Base-by-base conservation (phyloP, 1,140 invertebrate genomes). In the Ylistrum balloti region DNA sequence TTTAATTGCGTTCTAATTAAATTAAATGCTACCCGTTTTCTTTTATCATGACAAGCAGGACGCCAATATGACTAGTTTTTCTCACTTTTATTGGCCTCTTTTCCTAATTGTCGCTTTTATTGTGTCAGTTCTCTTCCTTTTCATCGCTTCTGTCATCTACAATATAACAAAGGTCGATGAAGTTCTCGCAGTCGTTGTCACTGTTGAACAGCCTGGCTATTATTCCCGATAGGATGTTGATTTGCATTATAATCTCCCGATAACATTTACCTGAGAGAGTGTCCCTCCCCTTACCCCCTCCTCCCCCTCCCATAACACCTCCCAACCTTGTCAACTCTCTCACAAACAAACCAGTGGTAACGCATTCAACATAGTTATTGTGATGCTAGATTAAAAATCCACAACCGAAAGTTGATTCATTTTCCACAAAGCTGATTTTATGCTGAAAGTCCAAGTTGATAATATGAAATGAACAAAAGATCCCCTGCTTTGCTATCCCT, bases 401-500 rank as follows among this genome's bases (percentile, higher is more conserved):
- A 74, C 56, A 74, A 74, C 22, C 56, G 56, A 74, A 74, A 74
- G 56, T 74, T 74, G n/a, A 74, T 74, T 74, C 56, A 74, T 74
- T 74, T 74, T 74, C 56, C 56, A 74, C 56, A 74, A 74, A 74
- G 56, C 56, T 74, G 56, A 74, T 74, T 74, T 74, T 74, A 74
- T 74, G 56, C 56, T 74, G 56, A 74, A 74, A 74, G 20, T 28
- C n/a, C 56, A 74, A 74, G 9, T 28, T 28, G 56, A 74, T 74
- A 74, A 74, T 74, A 74, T 74, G n/a, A 74, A 28, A 1, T 74
- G 22, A 74, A 74, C 56, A 74, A 74, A 74, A 74, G 56, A n/a
- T 11, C 22, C n/a, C 56, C 56, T 74, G n/a, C 56, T n/a, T 74
- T n/a, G 56, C 56, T 74, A 28, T 74, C 56, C 56, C n/a, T 28